phyloP scores from a whole-genome alignment of 2,113 vertebrate genomes.

The Kryptolebias marmoratus region DNA sequence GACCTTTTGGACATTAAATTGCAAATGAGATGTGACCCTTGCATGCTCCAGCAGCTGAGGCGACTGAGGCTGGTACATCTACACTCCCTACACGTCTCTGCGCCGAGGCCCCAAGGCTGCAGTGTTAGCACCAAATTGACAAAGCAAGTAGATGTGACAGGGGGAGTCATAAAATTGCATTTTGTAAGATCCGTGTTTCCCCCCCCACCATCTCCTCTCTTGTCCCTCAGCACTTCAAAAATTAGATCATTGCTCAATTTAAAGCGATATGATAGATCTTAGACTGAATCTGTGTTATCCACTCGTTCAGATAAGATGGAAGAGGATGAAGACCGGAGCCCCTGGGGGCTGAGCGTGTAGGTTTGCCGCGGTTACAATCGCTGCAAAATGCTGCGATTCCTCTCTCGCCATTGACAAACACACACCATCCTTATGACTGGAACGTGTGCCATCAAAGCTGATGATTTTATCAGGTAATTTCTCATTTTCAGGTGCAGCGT shows the following conservation, averaged over 20 bases:
- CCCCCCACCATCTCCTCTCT: constrained; percentile 50
- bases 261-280: constrained; percentile 70
- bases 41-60: constrained; percentile 42
- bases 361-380: constrained; percentile 26
- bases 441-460: constrained; percentile 16
- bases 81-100: constrained; percentile 27
- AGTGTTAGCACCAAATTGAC: constrained; percentile 73
- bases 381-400: constrained; percentile 33
- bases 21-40: constrained; percentile 48
- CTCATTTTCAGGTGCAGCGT: constrained; percentile 26
- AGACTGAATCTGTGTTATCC: constrained; percentile 38
- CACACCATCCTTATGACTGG: constrained; percentile 40
- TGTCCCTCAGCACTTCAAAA: constrained; percentile 67
- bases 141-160: constrained; percentile 80
- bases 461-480: constrained; percentile 52
- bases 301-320: constrained; percentile 60
- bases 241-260: constrained; percentile 73
- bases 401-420: constrained; percentile 38
- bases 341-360: constrained; percentile 37
- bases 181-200: constrained; percentile 71
- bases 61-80: constrained; percentile 44
- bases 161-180: constrained; percentile 76
- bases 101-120: constrained; percentile 60
- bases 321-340: constrained; percentile 39
- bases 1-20: constrained; percentile 47